phyloP scores from a whole-genome alignment of 2,888 invertebrate genomes.

The Mesochorus sp. region DNA sequence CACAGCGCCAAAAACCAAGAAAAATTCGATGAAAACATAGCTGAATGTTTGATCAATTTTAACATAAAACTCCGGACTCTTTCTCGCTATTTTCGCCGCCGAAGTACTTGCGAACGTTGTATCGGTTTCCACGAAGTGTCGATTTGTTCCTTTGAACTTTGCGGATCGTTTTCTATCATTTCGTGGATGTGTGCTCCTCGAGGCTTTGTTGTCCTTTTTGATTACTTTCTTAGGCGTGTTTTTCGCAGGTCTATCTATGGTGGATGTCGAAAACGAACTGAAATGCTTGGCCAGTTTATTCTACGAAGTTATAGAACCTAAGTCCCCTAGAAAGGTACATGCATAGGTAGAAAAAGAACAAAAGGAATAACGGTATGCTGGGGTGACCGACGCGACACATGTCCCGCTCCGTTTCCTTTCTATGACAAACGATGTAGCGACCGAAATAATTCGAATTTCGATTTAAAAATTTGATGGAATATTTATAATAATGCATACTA shows the following conservation, averaged over 20 bases:
- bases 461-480: slow-evolving; percentile 19
- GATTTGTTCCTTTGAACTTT: slow-evolving; percentile 53
- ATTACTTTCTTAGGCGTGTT: neutral
- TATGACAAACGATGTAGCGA: slow-evolving; percentile 32
- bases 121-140: slow-evolving; percentile 52
- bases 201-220: slow-evolving; percentile 6
- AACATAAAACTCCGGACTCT: slow-evolving; percentile 43
- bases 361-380: neutral
- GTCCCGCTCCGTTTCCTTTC: slow-evolving; percentile 33
- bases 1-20: slow-evolving; percentile 56
- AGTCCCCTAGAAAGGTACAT: neutral
- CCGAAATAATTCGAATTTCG: slow-evolving; percentile 17
- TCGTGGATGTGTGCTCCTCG: slow-evolving; percentile 27
- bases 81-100: slow-evolving; percentile 51
- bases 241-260: slow-evolving; percentile 10
- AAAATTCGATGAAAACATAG: slow-evolving; percentile 39
- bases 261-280: slow-evolving; percentile 3
- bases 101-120: slow-evolving; percentile 47
- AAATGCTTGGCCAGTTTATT: neutral
- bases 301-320: neutral
- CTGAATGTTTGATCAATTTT: slow-evolving; percentile 45
- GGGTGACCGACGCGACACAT: neutral
- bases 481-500: slow-evolving; percentile 43
- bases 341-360: neutral
- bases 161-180: slow-evolving; percentile 42